A percentile compares a stretch with the other conserved stretches of the same genome.
Conservation (phyloP, 2,888 invertebrate species). For the Phengaris alcon region DNA sequence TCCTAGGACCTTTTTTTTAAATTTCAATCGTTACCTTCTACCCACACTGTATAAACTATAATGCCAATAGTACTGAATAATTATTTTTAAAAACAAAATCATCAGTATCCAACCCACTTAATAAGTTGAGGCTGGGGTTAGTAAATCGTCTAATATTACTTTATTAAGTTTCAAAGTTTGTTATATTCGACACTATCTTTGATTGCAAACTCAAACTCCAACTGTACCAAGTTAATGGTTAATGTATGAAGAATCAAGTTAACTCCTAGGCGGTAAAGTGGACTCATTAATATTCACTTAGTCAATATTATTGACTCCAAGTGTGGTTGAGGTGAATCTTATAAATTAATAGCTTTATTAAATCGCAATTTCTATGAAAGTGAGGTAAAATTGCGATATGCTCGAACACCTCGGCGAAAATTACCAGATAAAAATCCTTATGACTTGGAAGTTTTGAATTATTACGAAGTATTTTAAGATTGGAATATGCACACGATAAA, state of each 20-base stretch:
- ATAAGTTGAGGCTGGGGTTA: no score
- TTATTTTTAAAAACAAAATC: no score
- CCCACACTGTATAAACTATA: no score
- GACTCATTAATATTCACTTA: slow-evolving; percentile 38
- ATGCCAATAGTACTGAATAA: no score
- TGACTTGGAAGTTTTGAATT: neutral
- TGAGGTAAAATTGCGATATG: slow-evolving; percentile 23
- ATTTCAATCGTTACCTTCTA: no score
- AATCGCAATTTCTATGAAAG: slow-evolving; percentile 21
- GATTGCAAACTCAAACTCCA: neutral
- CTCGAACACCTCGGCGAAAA: neutral
- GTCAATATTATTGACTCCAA: slow-evolving; percentile 47
- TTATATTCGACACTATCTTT: no score
- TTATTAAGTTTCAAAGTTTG: no score
- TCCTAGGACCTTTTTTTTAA: no score
- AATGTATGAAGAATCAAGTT: slow-evolving; percentile 52
- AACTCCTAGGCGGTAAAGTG: slow-evolving; percentile 46
- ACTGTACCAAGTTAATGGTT: slow-evolving; percentile 10
- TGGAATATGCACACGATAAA: neutral
- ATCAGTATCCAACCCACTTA: no score
- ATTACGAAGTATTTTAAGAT: neutral
- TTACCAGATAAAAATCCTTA: slow-evolving; percentile 4
- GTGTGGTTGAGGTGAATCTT: slow-evolving; percentile 5
- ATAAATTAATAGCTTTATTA: slow-evolving; percentile 23
- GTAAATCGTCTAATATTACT: no score